Evolutionary conservation across 2,888 invertebrate genomes (phyloP).

Genomic region (Rotaria macrura): DNA sequence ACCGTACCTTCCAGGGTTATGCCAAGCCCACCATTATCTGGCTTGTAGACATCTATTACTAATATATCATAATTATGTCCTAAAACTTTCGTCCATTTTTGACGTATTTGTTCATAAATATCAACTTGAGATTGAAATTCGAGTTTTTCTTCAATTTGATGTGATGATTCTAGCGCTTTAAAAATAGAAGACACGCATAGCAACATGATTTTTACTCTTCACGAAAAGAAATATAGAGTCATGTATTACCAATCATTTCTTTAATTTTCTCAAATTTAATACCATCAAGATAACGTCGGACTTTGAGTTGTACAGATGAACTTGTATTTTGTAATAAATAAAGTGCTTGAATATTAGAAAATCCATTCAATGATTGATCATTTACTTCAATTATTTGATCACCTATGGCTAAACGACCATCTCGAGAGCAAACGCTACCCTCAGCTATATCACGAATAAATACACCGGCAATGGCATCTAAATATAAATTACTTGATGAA

Average conservation of each 20-base stretch:
- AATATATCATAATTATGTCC: conserved; percentile 1
- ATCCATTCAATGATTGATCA: conserved; percentile 67
- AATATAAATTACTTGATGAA: too few relatives aligned
- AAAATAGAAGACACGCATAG: not conserved
- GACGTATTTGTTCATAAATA: not conserved
- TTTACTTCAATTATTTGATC: conserved; percentile 84
- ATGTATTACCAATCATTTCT: conserved; percentile 11
- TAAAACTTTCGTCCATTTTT: not conserved
- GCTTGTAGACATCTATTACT: not conserved
- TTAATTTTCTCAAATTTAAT: conserved; percentile 9
- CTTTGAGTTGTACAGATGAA: not conserved
- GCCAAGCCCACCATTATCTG: conserved; percentile 78
- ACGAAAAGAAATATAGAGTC: too few relatives aligned
- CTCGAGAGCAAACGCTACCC: conserved; percentile 46
- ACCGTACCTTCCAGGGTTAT: conserved; percentile 95
- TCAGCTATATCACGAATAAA: conserved; percentile 10
- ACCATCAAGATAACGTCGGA: conserved; percentile 15
- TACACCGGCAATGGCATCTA: not conserved
- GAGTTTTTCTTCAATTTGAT: not conserved
- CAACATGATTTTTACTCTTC: too few relatives aligned
- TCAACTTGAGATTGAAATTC: not conserved
- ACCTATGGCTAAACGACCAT: conserved; percentile 75
- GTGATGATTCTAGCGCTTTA: not conserved
- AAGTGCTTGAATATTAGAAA: conserved; percentile 46
- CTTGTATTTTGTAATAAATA: conserved; percentile 11